Conservation (phyloP, 2,797 vertebrate species). For the Tapirus indicus region DNA sequence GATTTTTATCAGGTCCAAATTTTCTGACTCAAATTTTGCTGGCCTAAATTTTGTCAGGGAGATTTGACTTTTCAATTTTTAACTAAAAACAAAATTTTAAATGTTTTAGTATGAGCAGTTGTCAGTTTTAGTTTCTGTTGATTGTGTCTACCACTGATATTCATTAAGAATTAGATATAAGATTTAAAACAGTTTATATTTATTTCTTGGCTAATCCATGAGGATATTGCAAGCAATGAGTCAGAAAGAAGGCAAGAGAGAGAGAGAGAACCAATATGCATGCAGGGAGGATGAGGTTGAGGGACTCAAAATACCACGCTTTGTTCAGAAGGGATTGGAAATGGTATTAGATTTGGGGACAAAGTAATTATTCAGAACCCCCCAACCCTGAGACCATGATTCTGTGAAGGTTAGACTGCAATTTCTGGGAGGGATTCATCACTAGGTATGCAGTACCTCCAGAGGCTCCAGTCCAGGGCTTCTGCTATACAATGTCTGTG, state of each 20-base stretch:
- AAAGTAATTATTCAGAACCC: background rate
- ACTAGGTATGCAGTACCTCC: background rate
- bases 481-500: background rate
- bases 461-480: background rate
- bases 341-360: background rate
- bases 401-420: background rate
- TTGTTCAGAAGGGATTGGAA: background rate
- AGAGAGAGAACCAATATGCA: background rate
- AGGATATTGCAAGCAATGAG: background rate
- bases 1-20: background rate
- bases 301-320: background rate
- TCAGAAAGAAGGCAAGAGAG: background rate
- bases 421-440: background rate
- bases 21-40: background rate
- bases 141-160: background rate
- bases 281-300: background rate
- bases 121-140: background rate
- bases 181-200: background rate
- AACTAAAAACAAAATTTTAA: background rate
- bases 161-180: constrained; percentile 10
- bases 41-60: background rate
- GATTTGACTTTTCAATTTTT: background rate
- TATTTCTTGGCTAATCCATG: background rate
- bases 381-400: background rate
- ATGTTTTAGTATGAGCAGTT: background rate